phyloP scores from a whole-genome alignment of 2,888 invertebrate species.

The Atherix ibis region DNA sequence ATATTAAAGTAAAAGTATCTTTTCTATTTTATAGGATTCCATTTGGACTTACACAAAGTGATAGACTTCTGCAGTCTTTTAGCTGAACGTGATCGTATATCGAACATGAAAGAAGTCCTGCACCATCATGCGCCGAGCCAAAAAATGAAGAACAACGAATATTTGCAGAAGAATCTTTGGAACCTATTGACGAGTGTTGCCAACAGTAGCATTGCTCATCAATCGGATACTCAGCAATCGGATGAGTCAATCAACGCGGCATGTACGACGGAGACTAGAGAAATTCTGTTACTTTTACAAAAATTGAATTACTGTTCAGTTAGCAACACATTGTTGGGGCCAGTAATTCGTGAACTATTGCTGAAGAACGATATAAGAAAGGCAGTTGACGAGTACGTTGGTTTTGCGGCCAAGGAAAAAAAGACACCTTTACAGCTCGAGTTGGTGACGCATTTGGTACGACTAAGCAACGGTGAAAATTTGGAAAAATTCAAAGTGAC shows the following conservation, averaged over 20 bases:
- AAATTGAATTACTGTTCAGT: constrained; percentile 39
- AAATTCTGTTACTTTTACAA: constrained; percentile 37
- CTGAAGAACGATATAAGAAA: constrained; percentile 33
- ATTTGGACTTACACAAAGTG: constrained; percentile 47
- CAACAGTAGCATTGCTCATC: constrained; percentile 16
- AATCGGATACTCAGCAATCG: too few relatives aligned
- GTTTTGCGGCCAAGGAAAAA: constrained; percentile 36
- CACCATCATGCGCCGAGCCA: constrained; percentile 34
- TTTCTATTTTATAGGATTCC: constrained; percentile 34
- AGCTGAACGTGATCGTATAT: constrained; percentile 31
- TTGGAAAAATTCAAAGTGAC: constrained; percentile 15
- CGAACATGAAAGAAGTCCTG: constrained; percentile 31
- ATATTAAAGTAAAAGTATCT: background rate
- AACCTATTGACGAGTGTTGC: constrained; percentile 40
- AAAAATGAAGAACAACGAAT: constrained; percentile 33
- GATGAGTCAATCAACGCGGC: too few relatives aligned
- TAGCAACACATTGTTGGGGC: constrained; percentile 42
- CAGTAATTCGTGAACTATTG: constrained; percentile 43
- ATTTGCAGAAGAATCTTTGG: constrained; percentile 43
- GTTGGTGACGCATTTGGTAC: constrained; percentile 33
- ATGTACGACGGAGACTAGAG: constrained; percentile 24
- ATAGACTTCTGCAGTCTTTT: constrained; percentile 45
- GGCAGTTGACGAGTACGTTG: constrained; percentile 40
- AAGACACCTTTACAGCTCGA: constrained; percentile 51
- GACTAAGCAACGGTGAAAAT: constrained; percentile 19